Percentiles rank a stretch among this genome's conserved stretches.
Evolutionary conservation across 2,888 invertebrate genomes (phyloP).

Genomic region (Kuschelorhynchus macadamiae): DNA sequence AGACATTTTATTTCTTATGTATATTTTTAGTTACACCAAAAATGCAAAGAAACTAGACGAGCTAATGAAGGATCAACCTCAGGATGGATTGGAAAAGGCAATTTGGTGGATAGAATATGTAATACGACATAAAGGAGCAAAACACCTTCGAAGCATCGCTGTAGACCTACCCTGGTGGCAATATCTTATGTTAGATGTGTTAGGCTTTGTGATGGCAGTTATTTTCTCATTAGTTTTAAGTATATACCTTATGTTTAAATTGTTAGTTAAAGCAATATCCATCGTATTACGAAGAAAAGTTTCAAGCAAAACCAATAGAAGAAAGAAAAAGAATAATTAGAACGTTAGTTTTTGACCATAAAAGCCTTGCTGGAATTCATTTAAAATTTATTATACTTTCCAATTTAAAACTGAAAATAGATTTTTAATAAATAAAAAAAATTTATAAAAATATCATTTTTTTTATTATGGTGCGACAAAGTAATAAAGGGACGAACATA

Average conservation of each 20-base stretch:
- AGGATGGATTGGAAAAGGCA: slow-evolving; percentile 54
- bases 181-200: slow-evolving; percentile 68
- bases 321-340: slow-evolving; percentile 12
- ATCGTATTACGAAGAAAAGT: background rate
- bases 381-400: too few species aligned
- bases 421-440: too few species aligned
- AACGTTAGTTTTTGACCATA: too few species aligned
- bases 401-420: too few species aligned
- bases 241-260: slow-evolving; percentile 5
- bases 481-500: too few species aligned
- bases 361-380: too few species aligned
- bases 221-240: background rate
- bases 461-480: too few species aligned
- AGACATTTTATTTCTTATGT: too few species aligned
- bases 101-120: slow-evolving; percentile 70
- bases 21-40: slow-evolving; percentile 52
- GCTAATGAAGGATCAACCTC: slow-evolving; percentile 53
- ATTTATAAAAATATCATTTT: too few species aligned
- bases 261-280: background rate
- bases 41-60: slow-evolving; percentile 51
- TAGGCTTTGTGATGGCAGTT: slow-evolving; percentile 48
- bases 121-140: slow-evolving; percentile 66
- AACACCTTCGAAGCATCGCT: slow-evolving; percentile 67
- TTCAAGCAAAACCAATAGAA: background rate
- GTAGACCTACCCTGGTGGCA: slow-evolving; percentile 66